A percentile compares a stretch with the other conserved stretches of the same genome.
Evolutionary conservation across 2,888 invertebrate species (phyloP).

Genomic region (Patella depressa): DNA sequence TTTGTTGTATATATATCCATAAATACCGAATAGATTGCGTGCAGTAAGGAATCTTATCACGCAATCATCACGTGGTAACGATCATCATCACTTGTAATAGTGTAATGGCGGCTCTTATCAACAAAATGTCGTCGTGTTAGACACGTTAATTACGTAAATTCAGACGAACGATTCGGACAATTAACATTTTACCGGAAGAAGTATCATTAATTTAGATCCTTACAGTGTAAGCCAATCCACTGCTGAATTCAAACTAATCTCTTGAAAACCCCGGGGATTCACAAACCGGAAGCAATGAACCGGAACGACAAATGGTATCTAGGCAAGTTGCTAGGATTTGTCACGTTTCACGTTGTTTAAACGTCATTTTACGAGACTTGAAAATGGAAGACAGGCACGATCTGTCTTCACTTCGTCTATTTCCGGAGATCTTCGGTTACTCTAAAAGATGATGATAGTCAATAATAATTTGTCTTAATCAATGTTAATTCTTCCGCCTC

Average conservation of each 20-base stretch:
- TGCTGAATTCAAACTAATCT: background rate
- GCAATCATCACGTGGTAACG: background rate
- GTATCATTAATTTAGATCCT: constrained; percentile 7
- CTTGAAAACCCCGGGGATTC: constrained; percentile 1
- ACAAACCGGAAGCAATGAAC: constrained; percentile 11
- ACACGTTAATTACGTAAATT: constrained; percentile 13
- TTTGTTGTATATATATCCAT: too few species aligned
- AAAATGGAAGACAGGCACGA: constrained; percentile 22
- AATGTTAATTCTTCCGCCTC: constrained; percentile 42
- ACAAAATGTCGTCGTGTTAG: constrained; percentile 10
- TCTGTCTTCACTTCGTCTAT: constrained; percentile 31
- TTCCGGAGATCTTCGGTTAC: constrained; percentile 40
- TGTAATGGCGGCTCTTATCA: constrained; percentile 5
- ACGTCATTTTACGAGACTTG: constrained; percentile 12
- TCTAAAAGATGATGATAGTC: constrained; percentile 32
- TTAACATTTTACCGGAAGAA: background rate
- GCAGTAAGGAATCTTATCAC: background rate
- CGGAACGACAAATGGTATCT: constrained; percentile 11
- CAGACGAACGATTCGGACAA: constrained; percentile 8
- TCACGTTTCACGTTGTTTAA: constrained; percentile 12
- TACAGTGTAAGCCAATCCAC: background rate
- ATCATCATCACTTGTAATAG: constrained; percentile 2
- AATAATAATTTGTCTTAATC: constrained; percentile 45
- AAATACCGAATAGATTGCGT: background rate
- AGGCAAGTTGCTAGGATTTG: background rate